These are phyloP conservation scores for Arbacia lixula DNA, from an alignment of 53 echinoderm and acorn worm species.

Conservation along the genomic window DNA sequence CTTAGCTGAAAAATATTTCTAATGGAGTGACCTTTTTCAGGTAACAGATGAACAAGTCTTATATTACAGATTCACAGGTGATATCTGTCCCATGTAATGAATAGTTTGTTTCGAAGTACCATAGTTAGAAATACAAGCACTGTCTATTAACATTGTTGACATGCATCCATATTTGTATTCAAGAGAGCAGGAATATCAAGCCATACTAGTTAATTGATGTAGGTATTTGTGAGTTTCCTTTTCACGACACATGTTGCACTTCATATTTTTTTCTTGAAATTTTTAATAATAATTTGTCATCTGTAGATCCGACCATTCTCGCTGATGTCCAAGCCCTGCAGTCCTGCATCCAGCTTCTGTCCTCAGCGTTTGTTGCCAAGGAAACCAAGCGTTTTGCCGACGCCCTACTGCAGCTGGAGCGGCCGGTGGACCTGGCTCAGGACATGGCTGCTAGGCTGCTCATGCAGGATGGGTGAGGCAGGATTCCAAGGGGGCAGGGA, in stretches of 20 bases:
- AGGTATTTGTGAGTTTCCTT: neutral
- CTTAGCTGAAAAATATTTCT: no score
- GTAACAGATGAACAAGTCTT: no score
- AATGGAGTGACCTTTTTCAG: no score
- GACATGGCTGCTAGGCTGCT: conserved; percentile 67
- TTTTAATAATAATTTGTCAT: neutral
- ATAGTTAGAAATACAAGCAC: no score
- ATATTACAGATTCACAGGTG: no score
- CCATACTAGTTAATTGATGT: no score
- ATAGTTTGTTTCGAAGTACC: no score
- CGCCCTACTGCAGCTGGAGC: conserved; percentile 66
- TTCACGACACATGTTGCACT: no score
- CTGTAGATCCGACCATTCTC: conserved; percentile 61
- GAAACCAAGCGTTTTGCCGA: conserved; percentile 57
- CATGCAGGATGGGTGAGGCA: conserved; percentile 36
- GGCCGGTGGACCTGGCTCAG: conserved; percentile 70
- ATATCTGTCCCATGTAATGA: no score
- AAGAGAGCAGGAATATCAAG: no score
- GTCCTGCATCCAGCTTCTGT: conserved; percentile 64
- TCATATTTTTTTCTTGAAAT: conserved; percentile 1
- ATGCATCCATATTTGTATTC: no score
- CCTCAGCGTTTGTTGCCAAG: conserved; percentile 42
- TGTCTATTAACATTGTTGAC: no score
- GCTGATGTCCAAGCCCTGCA: conserved; percentile 63
- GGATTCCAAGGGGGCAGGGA: neutral